phyloP scores from a whole-genome alignment of 2,113 vertebrate species.

The Larimichthys polyactis region DNA sequence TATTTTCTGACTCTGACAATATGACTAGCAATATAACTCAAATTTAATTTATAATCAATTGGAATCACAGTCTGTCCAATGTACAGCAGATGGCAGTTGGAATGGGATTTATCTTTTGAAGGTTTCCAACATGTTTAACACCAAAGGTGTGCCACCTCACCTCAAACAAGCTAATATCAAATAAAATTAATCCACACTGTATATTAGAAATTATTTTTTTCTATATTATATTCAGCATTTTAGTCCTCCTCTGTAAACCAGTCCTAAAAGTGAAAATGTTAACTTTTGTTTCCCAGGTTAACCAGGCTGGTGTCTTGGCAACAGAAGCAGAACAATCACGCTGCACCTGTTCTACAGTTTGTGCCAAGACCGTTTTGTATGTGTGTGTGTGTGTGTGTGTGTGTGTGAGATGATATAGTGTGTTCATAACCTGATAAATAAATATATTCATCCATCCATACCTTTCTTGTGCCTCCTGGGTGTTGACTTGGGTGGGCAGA shows the following conservation, averaged over 20 bases:
- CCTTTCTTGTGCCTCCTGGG: slow-evolving; percentile 24
- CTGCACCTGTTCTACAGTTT: slow-evolving; percentile 40
- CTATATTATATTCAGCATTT: no score
- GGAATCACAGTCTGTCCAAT: background rate
- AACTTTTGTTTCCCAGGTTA: slow-evolving; percentile 19
- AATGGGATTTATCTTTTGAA: background rate
- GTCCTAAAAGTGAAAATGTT: background rate
- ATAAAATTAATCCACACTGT: no score
- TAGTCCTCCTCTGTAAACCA: background rate
- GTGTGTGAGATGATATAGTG: slow-evolving; percentile 1
- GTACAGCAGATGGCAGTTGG: background rate
- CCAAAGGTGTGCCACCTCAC: background rate
- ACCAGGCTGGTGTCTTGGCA: slow-evolving; percentile 16
- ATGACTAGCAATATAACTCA: no score
- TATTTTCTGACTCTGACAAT: no score
- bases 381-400: slow-evolving; percentile 23
- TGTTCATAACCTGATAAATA: slow-evolving; percentile 29
- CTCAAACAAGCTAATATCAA: background rate
- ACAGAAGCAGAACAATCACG: slow-evolving; percentile 11
- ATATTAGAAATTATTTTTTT: no score
- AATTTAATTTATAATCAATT: no score
- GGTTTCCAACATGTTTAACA: background rate
- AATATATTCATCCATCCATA: slow-evolving; percentile 49
- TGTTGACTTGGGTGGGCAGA: slow-evolving; percentile 24
- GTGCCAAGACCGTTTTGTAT: slow-evolving; percentile 24